These are phyloP conservation scores for Platycheirus rosarum DNA, from an alignment of 2,888 invertebrate genomes.

Conservation along the genomic window DNA sequence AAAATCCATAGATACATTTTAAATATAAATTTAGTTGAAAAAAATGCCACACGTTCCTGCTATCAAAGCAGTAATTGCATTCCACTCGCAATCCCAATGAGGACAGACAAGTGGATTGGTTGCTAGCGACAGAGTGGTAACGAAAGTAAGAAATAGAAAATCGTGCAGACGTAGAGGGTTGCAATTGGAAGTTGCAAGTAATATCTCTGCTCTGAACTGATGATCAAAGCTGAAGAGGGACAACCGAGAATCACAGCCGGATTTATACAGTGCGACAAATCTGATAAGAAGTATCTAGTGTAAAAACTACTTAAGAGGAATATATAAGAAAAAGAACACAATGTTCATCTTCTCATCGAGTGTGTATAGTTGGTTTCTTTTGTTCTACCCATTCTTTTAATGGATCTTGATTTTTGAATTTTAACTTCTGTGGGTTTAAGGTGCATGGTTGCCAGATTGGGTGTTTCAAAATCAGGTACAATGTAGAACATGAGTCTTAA, in stretches of 20 bases:
- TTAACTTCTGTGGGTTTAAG: neutral
- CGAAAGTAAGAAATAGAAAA: slow-evolving; percentile 22
- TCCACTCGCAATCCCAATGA: slow-evolving; percentile 25
- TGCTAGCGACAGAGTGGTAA: neutral
- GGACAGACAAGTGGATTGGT: slow-evolving; percentile 25
- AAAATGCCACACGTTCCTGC: slow-evolving; percentile 32
- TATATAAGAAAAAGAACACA: slow-evolving; percentile 8
- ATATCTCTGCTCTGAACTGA: no score
- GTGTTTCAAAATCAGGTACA: no score
- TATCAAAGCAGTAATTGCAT: slow-evolving; percentile 59
- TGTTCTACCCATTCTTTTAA: slow-evolving; percentile 65
- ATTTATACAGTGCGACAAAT: slow-evolving; percentile 71
- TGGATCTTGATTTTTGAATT: slow-evolving; percentile 43
- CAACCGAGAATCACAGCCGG: slow-evolving; percentile 22
- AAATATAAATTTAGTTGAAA: slow-evolving; percentile 11
- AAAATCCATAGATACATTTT: no score
- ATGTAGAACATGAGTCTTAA: no score
- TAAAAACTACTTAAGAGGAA: slow-evolving; percentile 62
- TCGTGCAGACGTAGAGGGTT: slow-evolving; percentile 66
- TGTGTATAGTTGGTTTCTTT: slow-evolving; percentile 58
- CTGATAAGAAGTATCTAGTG: slow-evolving; percentile 71
- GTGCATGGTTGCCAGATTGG: neutral
- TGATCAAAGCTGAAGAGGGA: neutral
- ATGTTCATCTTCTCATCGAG: slow-evolving; percentile 31
- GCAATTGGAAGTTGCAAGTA: slow-evolving; percentile 50